Evolutionary conservation across 2,888 invertebrate species (phyloP).

Genomic region (Kryphioiulus occultus): DNA sequence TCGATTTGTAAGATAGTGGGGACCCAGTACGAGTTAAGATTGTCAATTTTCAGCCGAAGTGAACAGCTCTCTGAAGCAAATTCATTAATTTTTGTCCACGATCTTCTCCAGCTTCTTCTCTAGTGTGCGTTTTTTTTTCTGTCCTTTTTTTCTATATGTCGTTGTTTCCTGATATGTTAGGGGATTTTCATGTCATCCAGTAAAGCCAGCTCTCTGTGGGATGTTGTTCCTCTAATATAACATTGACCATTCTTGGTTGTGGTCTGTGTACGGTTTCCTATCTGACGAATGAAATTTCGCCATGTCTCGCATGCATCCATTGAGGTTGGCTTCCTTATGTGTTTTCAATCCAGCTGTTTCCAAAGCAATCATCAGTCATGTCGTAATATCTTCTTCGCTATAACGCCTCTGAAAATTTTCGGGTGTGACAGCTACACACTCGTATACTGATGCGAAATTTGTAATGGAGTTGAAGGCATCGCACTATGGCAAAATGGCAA

Average conservation of each 20-base stretch:
- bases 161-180: neutral
- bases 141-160: neutral
- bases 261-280: constrained; percentile 13
- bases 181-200: constrained; percentile 45
- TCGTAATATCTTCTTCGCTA: constrained; percentile 41
- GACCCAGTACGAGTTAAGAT: neutral
- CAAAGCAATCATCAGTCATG: constrained; percentile 47
- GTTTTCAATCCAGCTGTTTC: constrained; percentile 46
- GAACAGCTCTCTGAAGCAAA: constrained; percentile 30
- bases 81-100: constrained; percentile 30
- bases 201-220: constrained; percentile 42
- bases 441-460: neutral
- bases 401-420: neutral
- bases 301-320: constrained; percentile 30
- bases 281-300: constrained; percentile 42
- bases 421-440: constrained; percentile 14
- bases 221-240: constrained; percentile 43
- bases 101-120: neutral
- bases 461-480: constrained; percentile 24
- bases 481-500: neutral
- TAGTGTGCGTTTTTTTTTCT: neutral
- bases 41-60: constrained; percentile 14
- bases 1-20: constrained; percentile 9
- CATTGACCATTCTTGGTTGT: constrained; percentile 29
- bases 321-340: constrained; percentile 43